Conservation (phyloP, 2,888 invertebrate species). For the Erpobdella octoculata region DNA sequence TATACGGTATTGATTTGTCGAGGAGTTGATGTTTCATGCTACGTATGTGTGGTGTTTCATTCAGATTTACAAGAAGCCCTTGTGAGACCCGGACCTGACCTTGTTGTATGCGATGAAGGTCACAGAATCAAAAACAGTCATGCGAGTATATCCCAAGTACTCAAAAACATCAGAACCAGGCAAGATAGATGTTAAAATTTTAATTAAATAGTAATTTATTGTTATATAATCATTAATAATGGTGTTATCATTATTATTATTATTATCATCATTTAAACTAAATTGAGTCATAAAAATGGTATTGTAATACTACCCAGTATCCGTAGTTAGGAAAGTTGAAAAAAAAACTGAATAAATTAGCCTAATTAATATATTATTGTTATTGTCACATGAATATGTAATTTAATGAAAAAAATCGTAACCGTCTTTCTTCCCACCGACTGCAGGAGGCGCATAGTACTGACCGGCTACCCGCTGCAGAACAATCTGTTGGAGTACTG, state of each 20-base stretch:
- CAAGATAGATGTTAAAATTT: constrained; percentile 34
- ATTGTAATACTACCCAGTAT: too few relatives aligned
- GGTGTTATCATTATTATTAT: too few relatives aligned
- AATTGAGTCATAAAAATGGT: too few relatives aligned
- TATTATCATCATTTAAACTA: too few relatives aligned
- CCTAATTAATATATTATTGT: not conserved
- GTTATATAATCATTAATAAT: not conserved
- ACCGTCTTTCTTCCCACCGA: not conserved
- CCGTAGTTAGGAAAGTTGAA: too few relatives aligned
- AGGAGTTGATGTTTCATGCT: not conserved
- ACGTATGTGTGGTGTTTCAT: not conserved
- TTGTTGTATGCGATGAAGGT: constrained; percentile 56
- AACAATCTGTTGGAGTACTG: constrained; percentile 83
- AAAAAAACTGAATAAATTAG: not conserved
- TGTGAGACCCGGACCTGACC: constrained; percentile 51
- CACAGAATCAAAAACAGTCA: constrained; percentile 96
- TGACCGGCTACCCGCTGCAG: constrained; percentile 95
- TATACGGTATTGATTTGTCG: too few relatives aligned
- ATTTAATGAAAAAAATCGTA: too few relatives aligned
- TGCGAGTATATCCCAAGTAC: constrained; percentile 85
- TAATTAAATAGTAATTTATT: not conserved
- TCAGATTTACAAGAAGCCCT: constrained; percentile 48
- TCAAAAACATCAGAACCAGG: constrained; percentile 85
- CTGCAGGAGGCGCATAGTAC: constrained; percentile 72
- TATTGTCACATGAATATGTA: too few relatives aligned